Percentiles rank a stretch among this genome's conserved stretches.
Evolutionary conservation across 2,888 invertebrate species (phyloP).

Genomic region (Tipula lateralis): DNA sequence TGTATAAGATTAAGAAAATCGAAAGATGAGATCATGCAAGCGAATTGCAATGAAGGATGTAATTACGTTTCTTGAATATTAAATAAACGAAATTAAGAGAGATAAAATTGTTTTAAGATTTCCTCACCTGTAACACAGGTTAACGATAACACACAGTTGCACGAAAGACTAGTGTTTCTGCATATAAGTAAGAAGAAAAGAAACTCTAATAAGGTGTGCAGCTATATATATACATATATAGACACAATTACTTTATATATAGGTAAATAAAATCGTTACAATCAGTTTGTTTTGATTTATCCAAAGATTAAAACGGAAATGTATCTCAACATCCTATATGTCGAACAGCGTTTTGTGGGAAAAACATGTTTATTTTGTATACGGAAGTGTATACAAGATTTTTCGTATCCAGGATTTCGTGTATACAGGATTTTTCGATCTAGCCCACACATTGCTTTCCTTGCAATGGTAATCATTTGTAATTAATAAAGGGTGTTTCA

Average conservation of each 20-base stretch:
- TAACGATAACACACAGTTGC: neutral
- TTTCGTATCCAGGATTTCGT: too few species aligned
- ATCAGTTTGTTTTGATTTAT: neutral
- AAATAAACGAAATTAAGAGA: neutral
- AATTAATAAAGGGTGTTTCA: too few species aligned
- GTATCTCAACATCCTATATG: neutral
- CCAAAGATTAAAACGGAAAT: neutral
- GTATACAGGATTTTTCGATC: too few species aligned
- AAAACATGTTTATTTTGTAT: too few species aligned
- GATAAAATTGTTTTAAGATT: neutral
- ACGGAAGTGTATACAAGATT: too few species aligned
- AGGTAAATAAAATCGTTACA: too few species aligned
- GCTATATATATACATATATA: neutral
- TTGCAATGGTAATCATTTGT: too few species aligned
- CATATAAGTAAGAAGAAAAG: neutral
- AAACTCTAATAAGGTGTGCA: neutral
- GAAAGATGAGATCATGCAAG: conserved; percentile 14
- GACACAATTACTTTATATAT: too few species aligned
- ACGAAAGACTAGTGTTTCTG: neutral
- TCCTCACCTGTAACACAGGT: neutral
- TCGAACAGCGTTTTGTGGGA: too few species aligned
- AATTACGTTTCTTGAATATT: neutral
- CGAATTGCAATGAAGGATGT: conserved; percentile 1
- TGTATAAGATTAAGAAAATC: neutral
- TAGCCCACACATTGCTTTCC: too few species aligned